A percentile compares a stretch with the other conserved stretches of the same genome.
Evolutionary conservation across 2,113 vertebrate species (phyloP).

Genomic region (Daphoenositta chrysoptera): DNA sequence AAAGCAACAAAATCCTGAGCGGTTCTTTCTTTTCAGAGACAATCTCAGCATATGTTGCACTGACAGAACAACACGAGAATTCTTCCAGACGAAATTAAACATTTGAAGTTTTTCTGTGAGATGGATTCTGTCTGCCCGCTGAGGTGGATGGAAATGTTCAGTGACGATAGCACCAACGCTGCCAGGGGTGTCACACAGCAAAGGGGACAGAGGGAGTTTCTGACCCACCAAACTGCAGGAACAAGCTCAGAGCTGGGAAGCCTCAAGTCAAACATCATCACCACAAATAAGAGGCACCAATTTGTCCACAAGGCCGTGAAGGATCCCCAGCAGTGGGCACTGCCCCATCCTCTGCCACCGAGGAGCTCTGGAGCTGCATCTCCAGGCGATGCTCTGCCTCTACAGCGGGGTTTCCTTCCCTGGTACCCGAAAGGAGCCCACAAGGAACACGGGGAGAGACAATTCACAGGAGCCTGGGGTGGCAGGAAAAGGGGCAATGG

Average conservation of each 20-base stretch:
- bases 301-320: rapidly evolving
- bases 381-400: background rate
- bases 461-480: background rate
- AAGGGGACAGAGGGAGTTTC: background rate
- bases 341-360: background rate
- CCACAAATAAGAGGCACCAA: background rate
- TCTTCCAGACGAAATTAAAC: background rate
- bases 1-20: background rate
- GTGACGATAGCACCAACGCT: background rate
- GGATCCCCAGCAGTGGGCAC: background rate
- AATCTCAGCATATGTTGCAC: background rate
- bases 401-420: rapidly evolving
- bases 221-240: background rate
- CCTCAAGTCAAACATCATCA: background rate
- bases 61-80: background rate
- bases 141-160: background rate
- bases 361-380: background rate
- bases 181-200: background rate
- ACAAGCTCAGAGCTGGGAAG: background rate
- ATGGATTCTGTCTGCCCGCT: background rate
- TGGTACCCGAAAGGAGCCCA: background rate
- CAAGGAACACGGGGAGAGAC: rapidly evolving
- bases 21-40: background rate
- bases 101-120: background rate
- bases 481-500: background rate